These are phyloP conservation scores for Catamblyrhynchus diadema DNA, from an alignment of 2,797 vertebrate species.

Conservation along the genomic window DNA sequence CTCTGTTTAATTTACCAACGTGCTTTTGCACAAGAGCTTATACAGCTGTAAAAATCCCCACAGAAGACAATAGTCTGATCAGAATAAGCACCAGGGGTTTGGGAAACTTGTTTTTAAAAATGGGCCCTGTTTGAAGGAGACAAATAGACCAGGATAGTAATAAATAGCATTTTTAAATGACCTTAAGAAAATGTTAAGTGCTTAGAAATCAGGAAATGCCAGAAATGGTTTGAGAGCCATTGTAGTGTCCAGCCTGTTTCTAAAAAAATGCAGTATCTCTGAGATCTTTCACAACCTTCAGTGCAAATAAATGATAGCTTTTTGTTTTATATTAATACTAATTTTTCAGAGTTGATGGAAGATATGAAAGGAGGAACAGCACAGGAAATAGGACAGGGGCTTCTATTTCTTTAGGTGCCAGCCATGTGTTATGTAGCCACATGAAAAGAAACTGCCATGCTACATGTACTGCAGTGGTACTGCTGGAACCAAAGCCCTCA, in stretches of 20 bases:
- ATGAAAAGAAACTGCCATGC: background rate
- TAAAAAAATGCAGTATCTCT: slow-evolving; percentile 9
- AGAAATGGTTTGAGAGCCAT: background rate
- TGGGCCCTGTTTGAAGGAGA: background rate
- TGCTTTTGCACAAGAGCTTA: rapidly evolving
- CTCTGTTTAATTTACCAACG: background rate
- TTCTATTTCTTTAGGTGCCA: background rate
- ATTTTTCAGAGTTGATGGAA: background rate
- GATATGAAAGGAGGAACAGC: background rate
- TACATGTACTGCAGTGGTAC: rapidly evolving
- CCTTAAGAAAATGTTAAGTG: slow-evolving; percentile 32
- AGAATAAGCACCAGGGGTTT: background rate
- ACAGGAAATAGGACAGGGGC: background rate
- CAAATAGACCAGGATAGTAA: background rate
- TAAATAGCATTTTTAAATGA: slow-evolving; percentile 2
- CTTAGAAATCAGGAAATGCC: slow-evolving; percentile 45
- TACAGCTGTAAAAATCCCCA: background rate
- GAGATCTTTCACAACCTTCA: background rate
- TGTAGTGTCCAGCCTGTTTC: background rate
- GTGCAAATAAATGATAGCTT: slow-evolving; percentile 7
- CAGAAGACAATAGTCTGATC: background rate
- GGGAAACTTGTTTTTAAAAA: background rate
- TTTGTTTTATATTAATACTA: slow-evolving; percentile 29
- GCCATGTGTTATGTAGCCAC: background rate
- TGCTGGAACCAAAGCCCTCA: background rate